phyloP scores from a whole-genome alignment of 37 sponge, comb jelly and placozoan genomes.

The Halisarca cf. caerulea region DNA sequence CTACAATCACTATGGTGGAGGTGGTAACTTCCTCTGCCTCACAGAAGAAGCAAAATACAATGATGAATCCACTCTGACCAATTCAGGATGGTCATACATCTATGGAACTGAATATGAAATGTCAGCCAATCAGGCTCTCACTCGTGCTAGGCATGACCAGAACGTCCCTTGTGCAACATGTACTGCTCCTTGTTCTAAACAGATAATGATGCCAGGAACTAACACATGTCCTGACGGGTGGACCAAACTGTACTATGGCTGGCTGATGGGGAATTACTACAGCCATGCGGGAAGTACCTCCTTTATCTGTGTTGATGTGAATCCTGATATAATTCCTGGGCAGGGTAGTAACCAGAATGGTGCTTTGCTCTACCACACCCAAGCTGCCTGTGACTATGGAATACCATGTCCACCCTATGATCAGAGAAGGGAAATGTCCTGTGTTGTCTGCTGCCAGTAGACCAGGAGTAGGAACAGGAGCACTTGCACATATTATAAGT shows the following conservation, averaged over 20 bases:
- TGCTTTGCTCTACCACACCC: neutral
- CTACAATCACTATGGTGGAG: constrained; percentile 5
- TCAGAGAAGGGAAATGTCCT: neutral
- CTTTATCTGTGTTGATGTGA: constrained; percentile 1
- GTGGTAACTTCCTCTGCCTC: neutral
- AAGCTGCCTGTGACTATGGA: neutral
- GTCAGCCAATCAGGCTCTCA: neutral
- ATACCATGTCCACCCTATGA: constrained; percentile 16
- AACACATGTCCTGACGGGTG: constrained; percentile 5
- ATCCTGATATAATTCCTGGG: neutral
- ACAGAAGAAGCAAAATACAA: neutral
- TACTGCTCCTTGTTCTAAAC: neutral
- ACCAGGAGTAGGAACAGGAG: too few species aligned
- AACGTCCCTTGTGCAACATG: neutral
- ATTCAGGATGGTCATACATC: neutral
- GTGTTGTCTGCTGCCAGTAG: constrained; percentile 26
- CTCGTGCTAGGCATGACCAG: neutral
- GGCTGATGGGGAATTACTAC: neutral
- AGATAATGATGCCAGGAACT: constrained; percentile 25
- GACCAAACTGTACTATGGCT: constrained; percentile 11
- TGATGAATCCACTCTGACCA: neutral
- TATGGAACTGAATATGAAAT: constrained; percentile 8
- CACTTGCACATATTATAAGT: too few species aligned
- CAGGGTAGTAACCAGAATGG: neutral
- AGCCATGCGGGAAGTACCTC: neutral